These are phyloP conservation scores for Zosterops pallidus DNA, from an alignment of 2,113 vertebrate genomes.

Conservation along the genomic window DNA sequence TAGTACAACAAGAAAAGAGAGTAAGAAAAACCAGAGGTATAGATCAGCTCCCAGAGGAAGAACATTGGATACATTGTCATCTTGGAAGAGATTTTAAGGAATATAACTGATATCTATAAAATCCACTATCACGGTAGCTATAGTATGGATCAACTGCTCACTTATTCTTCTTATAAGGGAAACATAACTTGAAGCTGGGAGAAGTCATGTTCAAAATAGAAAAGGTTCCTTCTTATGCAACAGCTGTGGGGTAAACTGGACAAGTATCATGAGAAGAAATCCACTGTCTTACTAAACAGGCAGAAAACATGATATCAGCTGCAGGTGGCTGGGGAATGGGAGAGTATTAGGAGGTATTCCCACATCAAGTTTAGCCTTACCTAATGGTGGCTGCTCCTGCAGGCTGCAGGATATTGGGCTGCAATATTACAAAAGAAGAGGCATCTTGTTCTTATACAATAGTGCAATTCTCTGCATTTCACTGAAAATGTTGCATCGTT, in stretches of 20 bases:
- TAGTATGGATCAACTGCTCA: background rate
- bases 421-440: background rate
- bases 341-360: background rate
- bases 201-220: background rate
- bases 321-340: background rate
- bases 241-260: background rate
- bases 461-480: background rate
- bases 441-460: background rate
- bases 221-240: background rate
- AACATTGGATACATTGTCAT: background rate
- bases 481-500: background rate
- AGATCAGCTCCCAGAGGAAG: background rate
- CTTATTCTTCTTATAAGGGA: background rate
- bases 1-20: background rate
- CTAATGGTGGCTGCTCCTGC: background rate
- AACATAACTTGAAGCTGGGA: background rate
- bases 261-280: background rate
- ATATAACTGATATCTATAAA: background rate
- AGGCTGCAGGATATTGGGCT: background rate
- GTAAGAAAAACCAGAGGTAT: background rate
- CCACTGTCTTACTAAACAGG: background rate
- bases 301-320: background rate
- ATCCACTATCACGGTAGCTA: background rate
- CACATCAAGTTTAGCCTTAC: background rate
- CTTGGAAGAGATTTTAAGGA: background rate